phyloP scores from a whole-genome alignment of 2,797 vertebrate genomes.

The Cirrhinus mrigala region DNA sequence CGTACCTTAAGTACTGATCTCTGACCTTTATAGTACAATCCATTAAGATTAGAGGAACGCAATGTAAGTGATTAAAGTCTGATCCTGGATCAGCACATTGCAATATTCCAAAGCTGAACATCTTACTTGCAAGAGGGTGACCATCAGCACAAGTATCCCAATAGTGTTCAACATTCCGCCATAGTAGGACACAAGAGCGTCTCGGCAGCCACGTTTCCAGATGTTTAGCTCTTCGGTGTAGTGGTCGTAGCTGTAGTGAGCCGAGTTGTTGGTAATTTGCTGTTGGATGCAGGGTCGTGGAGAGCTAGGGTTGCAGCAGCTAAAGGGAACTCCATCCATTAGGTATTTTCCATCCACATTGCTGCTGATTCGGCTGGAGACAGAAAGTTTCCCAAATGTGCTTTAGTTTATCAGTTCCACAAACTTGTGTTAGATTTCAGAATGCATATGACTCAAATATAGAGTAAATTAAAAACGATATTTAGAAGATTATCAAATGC shows the following conservation, averaged over 20 bases:
- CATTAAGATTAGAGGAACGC: constrained; percentile 1
- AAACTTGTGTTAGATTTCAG: neutral
- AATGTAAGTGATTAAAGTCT: constrained; percentile 35
- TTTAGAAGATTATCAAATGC: neutral
- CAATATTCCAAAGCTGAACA: constrained; percentile 18
- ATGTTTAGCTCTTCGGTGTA: constrained; percentile 97
- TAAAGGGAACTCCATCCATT: constrained; percentile 96
- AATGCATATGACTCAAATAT: neutral
- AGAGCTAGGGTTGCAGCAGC: constrained; percentile 97
- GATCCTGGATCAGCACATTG: constrained; percentile 40
- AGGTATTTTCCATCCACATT: constrained; percentile 96
- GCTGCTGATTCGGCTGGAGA: constrained; percentile 91
- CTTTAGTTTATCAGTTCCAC: neutral
- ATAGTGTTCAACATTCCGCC: constrained; percentile 92
- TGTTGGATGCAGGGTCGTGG: constrained; percentile 95
- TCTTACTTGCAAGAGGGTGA: constrained; percentile 91
- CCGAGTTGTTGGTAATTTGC: constrained; percentile 96
- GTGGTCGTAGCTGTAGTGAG: constrained; percentile 98
- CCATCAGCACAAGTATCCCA: constrained; percentile 81
- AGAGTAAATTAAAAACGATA: neutral
- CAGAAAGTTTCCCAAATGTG: neutral
- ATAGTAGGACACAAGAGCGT: constrained; percentile 91
- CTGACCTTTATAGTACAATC: constrained; percentile 29
- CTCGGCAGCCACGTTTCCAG: constrained; percentile 89
- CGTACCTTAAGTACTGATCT: constrained; percentile 17